These are phyloP conservation scores for Ursus arctos DNA, from an alignment of 2,113 vertebrate species.

Conservation along the genomic window DNA sequence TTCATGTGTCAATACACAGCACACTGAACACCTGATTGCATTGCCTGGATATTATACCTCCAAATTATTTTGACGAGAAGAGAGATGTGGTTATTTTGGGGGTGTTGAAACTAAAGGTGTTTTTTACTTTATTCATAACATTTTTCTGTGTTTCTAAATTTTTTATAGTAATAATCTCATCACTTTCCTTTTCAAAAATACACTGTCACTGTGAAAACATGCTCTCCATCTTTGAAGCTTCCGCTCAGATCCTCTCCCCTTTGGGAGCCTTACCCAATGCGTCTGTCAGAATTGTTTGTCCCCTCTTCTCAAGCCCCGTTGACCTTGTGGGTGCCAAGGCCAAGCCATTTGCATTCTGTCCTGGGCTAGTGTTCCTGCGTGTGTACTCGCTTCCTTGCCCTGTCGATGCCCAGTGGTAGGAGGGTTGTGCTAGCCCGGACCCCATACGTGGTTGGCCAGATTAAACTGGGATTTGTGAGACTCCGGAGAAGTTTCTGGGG, in stretches of 20 bases:
- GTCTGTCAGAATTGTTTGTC: neutral
- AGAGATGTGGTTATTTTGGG: neutral
- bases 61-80: slow-evolving; percentile 20
- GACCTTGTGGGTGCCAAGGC: neutral
- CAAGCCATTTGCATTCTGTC: neutral
- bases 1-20: neutral
- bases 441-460: neutral
- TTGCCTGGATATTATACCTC: neutral
- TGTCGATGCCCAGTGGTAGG: neutral
- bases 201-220: neutral
- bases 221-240: neutral
- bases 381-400: neutral
- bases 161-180: neutral
- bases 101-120: neutral
- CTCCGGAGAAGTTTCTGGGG: neutral
- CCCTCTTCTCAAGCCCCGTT: neutral
- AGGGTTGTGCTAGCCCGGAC: neutral
- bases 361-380: neutral
- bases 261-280: neutral
- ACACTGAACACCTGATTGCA: neutral
- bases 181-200: neutral
- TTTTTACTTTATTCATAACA: slow-evolving; percentile 31
- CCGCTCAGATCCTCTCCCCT: neutral
- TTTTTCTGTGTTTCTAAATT: slow-evolving; percentile 42
- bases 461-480: neutral